Evolutionary conservation across 2,113 vertebrate genomes (phyloP), one percentile per base, ranked within the genome.

Genomic region (Morphnarchus princeps): DNA sequence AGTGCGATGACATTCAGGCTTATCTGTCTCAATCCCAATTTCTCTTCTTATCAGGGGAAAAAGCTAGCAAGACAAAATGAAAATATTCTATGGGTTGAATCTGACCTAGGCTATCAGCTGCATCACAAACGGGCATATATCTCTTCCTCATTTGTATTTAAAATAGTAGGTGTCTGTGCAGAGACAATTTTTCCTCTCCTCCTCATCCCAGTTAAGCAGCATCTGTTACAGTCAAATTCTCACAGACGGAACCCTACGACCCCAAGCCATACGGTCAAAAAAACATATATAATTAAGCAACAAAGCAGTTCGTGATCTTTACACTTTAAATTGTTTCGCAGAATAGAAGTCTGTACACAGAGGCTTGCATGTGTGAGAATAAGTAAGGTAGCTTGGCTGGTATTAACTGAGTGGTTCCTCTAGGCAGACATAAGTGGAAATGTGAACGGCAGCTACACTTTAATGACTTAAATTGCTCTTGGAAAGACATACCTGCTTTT

Each of bases 401-500:
- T 54, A 72, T 0, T 54, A 87, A 58, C 63, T 24, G 28, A 66
- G 62, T 18, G n/a, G 12, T 62, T 95, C 49, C 42, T 88, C 71
- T 42, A 52, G 13, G 47, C 42, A 90, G 36, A 66, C 14, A 1
- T 26, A 80, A 89, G 19, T n/a, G 58, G 69, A 89, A 78, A 92
- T 3, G 7, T 34, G 42, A 38, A 71, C 91, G 34, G 84, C 13
- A 78, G 26, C 70, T 77, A 85, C 11, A 57, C 32, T 80, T 77
- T 34, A 70, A 85, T 49, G 16, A 86, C 50, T 90, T 86, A 69
- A 88, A 94, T 40, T 81, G n/a, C 55, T 92, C 86, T 84, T 83
- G 26, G 50, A 88, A 94, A 94, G 34, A 76, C n/a, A 50, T 7
- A 65, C 6, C 21, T 80, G 36, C 66, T 92, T 95, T 88, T 71